These are phyloP conservation scores for Chionis minor DNA, from an alignment of 2,113 vertebrate genomes.

Conservation along the genomic window DNA sequence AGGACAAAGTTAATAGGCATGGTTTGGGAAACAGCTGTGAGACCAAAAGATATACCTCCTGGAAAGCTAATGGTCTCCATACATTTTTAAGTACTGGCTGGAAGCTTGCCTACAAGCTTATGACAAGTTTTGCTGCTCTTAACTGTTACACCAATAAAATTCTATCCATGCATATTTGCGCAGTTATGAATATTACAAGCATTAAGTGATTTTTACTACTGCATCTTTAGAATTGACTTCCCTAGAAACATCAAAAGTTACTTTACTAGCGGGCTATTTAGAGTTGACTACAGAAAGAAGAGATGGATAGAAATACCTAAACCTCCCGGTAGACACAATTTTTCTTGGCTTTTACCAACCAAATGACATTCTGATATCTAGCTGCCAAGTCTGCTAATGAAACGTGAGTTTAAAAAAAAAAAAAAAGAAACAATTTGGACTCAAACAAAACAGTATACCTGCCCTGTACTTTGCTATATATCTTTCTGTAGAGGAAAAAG, in stretches of 20 bases:
- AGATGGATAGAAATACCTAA: background rate
- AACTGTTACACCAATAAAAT: background rate
- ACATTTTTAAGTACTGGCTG: background rate
- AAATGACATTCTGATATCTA: background rate
- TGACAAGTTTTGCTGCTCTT: background rate
- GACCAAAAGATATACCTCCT: background rate
- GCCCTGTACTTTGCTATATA: background rate
- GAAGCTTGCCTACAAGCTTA: background rate
- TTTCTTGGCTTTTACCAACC: background rate
- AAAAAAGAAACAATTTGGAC: background rate
- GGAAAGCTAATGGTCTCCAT: background rate
- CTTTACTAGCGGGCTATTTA: background rate
- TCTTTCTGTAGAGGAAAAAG: background rate
- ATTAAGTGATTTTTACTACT: background rate
- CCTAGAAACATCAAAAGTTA: background rate
- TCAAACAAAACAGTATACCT: background rate
- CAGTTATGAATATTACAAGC: background rate
- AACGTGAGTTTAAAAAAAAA: background rate
- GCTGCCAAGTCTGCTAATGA: background rate
- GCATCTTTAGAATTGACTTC: background rate
- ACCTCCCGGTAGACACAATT: background rate
- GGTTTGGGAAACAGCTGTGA: background rate
- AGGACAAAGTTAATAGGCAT: background rate
- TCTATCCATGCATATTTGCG: fast-evolving
- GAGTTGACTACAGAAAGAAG: background rate